Evolutionary conservation across 2,797 vertebrate genomes (phyloP).

Genomic region (Lutjanus campechanus): DNA sequence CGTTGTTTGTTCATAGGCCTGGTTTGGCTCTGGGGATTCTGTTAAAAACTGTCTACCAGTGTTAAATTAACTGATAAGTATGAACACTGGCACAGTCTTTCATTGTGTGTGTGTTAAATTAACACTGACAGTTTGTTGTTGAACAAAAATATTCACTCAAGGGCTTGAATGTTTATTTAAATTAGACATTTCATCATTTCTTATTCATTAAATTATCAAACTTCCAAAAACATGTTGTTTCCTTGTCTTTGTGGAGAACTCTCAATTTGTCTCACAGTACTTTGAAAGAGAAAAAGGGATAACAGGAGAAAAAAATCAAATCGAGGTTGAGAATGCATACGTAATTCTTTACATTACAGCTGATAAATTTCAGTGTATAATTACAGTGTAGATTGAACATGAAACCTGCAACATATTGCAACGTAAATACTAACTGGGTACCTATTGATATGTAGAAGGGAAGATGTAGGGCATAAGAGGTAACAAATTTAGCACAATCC

Average conservation of each 20-base stretch:
- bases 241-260: background rate
- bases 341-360: background rate
- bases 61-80: constrained; percentile 21
- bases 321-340: background rate
- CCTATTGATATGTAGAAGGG: too few species aligned
- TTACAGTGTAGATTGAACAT: background rate
- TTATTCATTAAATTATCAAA: constrained; percentile 3
- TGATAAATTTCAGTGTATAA: background rate
- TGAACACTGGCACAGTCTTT: constrained; percentile 1
- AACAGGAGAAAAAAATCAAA: background rate
- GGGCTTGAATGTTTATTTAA: constrained; percentile 10
- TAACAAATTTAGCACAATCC: too few species aligned
- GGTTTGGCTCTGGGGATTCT: background rate
- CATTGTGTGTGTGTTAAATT: constrained; percentile 23
- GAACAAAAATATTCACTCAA: constrained; percentile 19
- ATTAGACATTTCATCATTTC: constrained; percentile 15
- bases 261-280: background rate
- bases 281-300: background rate
- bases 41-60: background rate
- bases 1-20: background rate
- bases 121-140: constrained; percentile 27
- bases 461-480: too few species aligned
- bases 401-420: background rate
- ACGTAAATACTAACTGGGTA: background rate
- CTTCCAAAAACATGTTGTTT: background rate